These are phyloP conservation scores for Chloropsis hardwickii DNA, from an alignment of 2,113 vertebrate genomes.

Conservation along the genomic window DNA sequence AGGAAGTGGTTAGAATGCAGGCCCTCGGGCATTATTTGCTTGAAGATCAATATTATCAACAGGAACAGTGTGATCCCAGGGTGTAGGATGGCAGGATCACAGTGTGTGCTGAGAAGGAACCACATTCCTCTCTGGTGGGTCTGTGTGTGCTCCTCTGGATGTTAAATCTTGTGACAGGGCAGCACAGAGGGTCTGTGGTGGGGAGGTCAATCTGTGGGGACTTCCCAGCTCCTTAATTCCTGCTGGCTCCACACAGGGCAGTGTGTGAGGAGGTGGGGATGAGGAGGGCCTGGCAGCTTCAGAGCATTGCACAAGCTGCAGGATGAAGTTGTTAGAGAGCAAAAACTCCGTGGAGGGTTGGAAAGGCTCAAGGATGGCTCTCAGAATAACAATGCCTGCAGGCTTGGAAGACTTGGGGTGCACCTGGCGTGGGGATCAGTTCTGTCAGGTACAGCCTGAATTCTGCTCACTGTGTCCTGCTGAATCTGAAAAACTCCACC, in stretches of 20 bases:
- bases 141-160: not conserved
- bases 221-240: not conserved
- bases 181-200: not conserved
- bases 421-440: too few species aligned
- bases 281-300: not conserved
- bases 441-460: not conserved
- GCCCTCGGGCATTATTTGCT: not conserved
- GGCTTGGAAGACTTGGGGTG: accelerated
- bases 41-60: not conserved
- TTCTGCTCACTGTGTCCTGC: not conserved
- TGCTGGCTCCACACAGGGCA: not conserved
- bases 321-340: not conserved
- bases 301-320: not conserved
- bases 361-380: not conserved
- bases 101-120: not conserved
- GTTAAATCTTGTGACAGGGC: not conserved
- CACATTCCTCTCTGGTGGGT: not conserved
- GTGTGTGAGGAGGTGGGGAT: not conserved
- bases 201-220: not conserved
- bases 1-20: not conserved
- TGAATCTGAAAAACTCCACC: not conserved
- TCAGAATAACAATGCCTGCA: not conserved
- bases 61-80: not conserved
- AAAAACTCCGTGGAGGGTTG: not conserved
- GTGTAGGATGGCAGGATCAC: not conserved